Conservation (phyloP, 2,888 invertebrate species). For the Drosophila monieri region DNA sequence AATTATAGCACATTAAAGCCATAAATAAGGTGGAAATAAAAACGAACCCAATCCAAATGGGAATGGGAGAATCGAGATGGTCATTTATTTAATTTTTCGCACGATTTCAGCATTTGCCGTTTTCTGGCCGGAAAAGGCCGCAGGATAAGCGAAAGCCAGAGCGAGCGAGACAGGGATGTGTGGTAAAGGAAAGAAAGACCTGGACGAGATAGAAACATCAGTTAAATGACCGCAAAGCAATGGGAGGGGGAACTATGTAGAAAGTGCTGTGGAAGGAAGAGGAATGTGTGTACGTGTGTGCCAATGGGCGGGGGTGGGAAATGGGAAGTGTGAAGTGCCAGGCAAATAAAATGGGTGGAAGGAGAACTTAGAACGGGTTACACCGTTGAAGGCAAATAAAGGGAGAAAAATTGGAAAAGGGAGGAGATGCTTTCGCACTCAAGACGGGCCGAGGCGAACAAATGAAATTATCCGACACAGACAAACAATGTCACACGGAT, state of each 20-base stretch:
- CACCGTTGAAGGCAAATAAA: constrained; percentile 38
- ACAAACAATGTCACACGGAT: not conserved
- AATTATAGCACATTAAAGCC: constrained; percentile 64
- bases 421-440: constrained; percentile 3
- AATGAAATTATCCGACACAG: constrained; percentile 40
- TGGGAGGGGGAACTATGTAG: not conserved
- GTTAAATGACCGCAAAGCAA: constrained; percentile 71
- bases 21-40: constrained; percentile 43
- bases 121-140: constrained; percentile 26
- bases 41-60: constrained; percentile 24
- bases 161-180: not conserved
- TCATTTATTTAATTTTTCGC: constrained; percentile 78
- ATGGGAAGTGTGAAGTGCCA: constrained; percentile 62
- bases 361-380: constrained; percentile 46
- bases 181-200: constrained; percentile 12
- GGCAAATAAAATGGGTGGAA: constrained; percentile 57
- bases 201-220: constrained; percentile 69
- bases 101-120: constrained; percentile 71
- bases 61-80: constrained; percentile 46
- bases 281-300: constrained; percentile 13
- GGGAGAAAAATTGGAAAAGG: not conserved
- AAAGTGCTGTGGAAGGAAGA: constrained; percentile 1
- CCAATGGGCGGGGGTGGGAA: constrained; percentile 14
- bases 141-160: constrained; percentile 16
- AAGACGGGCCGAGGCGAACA: constrained; percentile 24